Evolutionary conservation across 2,797 vertebrate genomes (phyloP), one percentile per base, ranked within the genome.

Genomic region (Lophius americanus): DNA sequence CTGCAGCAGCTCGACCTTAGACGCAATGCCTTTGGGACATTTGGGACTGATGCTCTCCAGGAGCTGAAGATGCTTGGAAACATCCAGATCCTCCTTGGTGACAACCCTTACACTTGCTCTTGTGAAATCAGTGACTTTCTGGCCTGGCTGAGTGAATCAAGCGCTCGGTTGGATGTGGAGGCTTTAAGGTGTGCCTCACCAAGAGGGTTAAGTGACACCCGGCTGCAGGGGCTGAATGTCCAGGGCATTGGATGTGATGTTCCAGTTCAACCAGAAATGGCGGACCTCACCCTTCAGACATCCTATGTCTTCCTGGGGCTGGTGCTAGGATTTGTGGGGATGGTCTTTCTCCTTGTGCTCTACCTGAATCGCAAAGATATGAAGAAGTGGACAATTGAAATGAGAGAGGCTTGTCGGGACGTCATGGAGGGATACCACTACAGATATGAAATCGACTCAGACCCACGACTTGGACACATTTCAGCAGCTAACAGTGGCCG

Each of bases 271-370:
- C 44, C 78, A 9, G 91, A 90, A 56, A 75, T 77, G 33, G 44
- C 65, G 0, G 82, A 89, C 60, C 80, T 92, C 54, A 85, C 88
- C n/a, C 78, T 95, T 48, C 91, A 92, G 65, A 94, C 94, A 0
- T 95, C 94, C 0, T 95, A 95, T 0, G 93, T 91, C 3, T 92
- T 95, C 47, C 85, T 95, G 0, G 93, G 93, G 9, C 62, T 94
- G 43, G 94, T 94, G 38, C 84, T 95, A 14, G 94, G 94, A 5
- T 81, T 95, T 4, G 94, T 95, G 41, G 94, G 93, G 4, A 89
- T 94, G 86, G 78, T 95, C 44, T 95, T 94, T 60, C 92, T 95
- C 54, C 91, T 95, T n/a, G 94, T 95, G 55, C 91, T 95, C 66
- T 95, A 94, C 69, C 89, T 95, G 63, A 95, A 95, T 68, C 92